phyloP scores from a whole-genome alignment of 2,113 vertebrate genomes.

The Vombatus ursinus region DNA sequence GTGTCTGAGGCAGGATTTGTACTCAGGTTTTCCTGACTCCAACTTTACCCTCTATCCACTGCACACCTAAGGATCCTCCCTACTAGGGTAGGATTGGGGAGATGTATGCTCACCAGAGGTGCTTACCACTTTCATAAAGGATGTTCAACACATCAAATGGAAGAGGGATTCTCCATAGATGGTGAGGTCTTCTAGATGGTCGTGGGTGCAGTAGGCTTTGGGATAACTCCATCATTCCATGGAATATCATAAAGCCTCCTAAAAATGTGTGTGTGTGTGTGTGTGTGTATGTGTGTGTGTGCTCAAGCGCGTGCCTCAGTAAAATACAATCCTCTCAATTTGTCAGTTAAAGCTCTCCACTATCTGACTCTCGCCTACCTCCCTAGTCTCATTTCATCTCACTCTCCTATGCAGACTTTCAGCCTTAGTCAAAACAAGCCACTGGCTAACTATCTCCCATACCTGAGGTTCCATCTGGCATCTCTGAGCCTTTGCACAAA shows the following conservation, averaged over 20 bases:
- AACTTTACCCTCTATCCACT: neutral
- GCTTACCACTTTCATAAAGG: neutral
- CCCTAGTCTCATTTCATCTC: neutral
- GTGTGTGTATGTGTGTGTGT: no score
- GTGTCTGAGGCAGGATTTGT: neutral
- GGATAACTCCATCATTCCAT: neutral
- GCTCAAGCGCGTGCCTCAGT: neutral
- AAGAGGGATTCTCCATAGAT: neutral
- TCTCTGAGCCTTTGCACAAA: neutral
- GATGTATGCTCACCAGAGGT: neutral
- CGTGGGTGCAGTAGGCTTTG: neutral
- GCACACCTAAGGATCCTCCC: neutral
- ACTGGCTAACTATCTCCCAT: neutral
- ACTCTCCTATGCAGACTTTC: neutral
- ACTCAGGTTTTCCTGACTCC: neutral
- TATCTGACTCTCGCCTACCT: neutral
- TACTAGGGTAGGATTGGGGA: neutral
- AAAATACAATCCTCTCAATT: neutral
- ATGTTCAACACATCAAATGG: neutral
- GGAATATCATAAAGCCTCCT: neutral
- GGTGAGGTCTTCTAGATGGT: neutral
- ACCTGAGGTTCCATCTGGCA: neutral
- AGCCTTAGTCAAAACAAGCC: neutral
- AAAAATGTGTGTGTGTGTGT: neutral
- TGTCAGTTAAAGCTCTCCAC: neutral